phyloP scores from a whole-genome alignment of 2,888 invertebrate genomes.

The Tachina fera region DNA sequence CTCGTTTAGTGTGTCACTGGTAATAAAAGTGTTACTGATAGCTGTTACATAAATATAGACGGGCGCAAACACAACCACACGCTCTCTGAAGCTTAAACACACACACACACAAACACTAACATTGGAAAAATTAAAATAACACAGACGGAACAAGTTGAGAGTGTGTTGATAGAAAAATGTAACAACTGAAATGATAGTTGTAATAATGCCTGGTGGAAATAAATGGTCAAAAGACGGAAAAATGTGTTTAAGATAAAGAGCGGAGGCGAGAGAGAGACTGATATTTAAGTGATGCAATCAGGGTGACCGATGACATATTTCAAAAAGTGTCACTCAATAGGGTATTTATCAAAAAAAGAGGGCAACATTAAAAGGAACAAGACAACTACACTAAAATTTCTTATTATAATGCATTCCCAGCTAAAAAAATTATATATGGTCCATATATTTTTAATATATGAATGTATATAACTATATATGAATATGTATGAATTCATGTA shows the following conservation, averaged over 20 bases:
- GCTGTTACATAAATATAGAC: conserved; percentile 26
- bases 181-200: conserved; percentile 52
- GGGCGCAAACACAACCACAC: neutral
- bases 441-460: too few species aligned
- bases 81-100: neutral
- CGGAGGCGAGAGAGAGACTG: neutral
- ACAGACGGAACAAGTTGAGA: conserved; percentile 10
- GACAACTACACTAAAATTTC: too few species aligned
- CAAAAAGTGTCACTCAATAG: too few species aligned
- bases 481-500: too few species aligned
- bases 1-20: conserved; percentile 39
- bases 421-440: too few species aligned
- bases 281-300: too few species aligned
- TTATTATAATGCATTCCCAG: too few species aligned
- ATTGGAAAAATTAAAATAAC: conserved; percentile 2
- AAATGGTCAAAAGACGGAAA: conserved; percentile 35
- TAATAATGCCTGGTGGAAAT: conserved; percentile 60
- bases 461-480: too few species aligned
- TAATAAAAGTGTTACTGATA: conserved; percentile 65
- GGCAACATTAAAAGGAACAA: too few species aligned
- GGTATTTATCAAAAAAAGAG: too few species aligned
- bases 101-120: neutral
- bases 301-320: too few species aligned
- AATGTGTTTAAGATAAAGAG: conserved; percentile 26
- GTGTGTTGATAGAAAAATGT: conserved; percentile 33